Conservation (phyloP, 2,113 vertebrate genomes). For the Arenaria interpres region DNA sequence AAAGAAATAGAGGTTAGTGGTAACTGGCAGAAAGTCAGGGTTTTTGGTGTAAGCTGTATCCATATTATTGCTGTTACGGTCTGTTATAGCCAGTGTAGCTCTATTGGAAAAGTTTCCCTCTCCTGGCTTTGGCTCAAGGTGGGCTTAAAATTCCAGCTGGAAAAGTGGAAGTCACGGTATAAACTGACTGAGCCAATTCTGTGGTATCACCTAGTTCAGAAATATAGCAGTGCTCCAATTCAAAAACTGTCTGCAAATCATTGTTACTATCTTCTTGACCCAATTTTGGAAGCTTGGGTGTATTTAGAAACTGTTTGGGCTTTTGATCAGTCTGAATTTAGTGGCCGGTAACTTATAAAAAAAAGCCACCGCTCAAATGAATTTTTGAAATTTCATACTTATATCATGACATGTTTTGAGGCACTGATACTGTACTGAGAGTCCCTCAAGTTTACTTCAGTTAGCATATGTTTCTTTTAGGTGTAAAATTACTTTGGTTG, state of each 20-base stretch:
- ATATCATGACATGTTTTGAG: neutral
- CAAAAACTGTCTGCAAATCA: neutral
- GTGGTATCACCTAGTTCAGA: neutral
- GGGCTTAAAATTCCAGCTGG: neutral
- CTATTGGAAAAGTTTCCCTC: neutral
- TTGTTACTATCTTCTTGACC: neutral
- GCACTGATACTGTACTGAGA: neutral
- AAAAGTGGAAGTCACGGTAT: neutral
- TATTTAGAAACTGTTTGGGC: neutral
- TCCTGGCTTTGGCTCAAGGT: neutral
- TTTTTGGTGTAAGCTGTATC: neutral
- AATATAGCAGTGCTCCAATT: neutral
- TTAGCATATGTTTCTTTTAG: fast-evolving
- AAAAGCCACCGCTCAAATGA: neutral
- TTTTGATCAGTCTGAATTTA: neutral
- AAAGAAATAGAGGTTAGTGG: neutral
- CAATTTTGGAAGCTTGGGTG: neutral
- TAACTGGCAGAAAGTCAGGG: neutral
- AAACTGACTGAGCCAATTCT: neutral
- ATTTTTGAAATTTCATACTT: neutral
- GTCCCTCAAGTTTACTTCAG: neutral
- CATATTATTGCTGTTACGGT: neutral
- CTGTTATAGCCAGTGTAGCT: neutral
- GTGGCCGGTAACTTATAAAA: neutral
- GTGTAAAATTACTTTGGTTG: neutral